Percentiles rank a stretch among this genome's conserved stretches.
These are phyloP conservation scores for Drosophila villosipedis DNA, from an alignment of 2,888 invertebrate genomes.

Conservation along the genomic window DNA sequence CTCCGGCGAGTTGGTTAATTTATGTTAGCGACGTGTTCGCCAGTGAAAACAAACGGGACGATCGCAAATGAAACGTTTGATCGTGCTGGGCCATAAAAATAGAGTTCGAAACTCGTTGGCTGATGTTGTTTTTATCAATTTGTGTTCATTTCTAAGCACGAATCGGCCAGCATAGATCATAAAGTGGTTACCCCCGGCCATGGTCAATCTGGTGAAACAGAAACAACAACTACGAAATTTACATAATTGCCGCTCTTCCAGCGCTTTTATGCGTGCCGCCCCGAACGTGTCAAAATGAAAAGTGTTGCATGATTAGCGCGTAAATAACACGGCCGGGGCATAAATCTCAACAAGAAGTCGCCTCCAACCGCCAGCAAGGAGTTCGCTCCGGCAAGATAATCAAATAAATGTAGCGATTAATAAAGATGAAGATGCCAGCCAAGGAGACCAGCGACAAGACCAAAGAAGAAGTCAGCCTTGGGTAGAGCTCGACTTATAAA, in stretches of 20 bases:
- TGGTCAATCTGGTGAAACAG: slow-evolving; percentile 46
- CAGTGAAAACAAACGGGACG: slow-evolving; percentile 63
- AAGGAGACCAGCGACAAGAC: slow-evolving; percentile 9
- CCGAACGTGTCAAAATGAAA: slow-evolving; percentile 81
- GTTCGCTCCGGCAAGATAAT: slow-evolving; percentile 62
- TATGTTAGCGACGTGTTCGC: slow-evolving; percentile 75
- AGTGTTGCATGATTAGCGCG: slow-evolving; percentile 83
- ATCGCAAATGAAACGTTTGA: slow-evolving; percentile 46
- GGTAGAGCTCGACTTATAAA: neutral
- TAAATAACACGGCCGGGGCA: slow-evolving; percentile 74
- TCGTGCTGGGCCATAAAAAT: slow-evolving; percentile 66
- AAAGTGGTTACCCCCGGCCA: slow-evolving; percentile 63
- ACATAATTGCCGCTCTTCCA: slow-evolving; percentile 80
- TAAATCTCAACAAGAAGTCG: slow-evolving; percentile 62
- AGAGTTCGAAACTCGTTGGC: slow-evolving; percentile 48
- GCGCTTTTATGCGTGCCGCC: slow-evolving; percentile 69
- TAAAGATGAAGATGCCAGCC: slow-evolving; percentile 77
- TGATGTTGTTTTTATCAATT: slow-evolving; percentile 70
- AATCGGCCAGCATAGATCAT: slow-evolving; percentile 72
- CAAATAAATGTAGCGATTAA: slow-evolving; percentile 80
- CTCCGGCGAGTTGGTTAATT: slow-evolving; percentile 53
- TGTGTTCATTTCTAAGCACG: slow-evolving; percentile 76
- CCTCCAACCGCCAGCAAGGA: slow-evolving; percentile 29
- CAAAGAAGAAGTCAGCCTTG: neutral
- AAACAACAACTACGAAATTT: slow-evolving; percentile 58